These are phyloP conservation scores for Gobio occitaniae DNA, from an alignment of 2,797 vertebrate genomes.

Conservation along the genomic window DNA sequence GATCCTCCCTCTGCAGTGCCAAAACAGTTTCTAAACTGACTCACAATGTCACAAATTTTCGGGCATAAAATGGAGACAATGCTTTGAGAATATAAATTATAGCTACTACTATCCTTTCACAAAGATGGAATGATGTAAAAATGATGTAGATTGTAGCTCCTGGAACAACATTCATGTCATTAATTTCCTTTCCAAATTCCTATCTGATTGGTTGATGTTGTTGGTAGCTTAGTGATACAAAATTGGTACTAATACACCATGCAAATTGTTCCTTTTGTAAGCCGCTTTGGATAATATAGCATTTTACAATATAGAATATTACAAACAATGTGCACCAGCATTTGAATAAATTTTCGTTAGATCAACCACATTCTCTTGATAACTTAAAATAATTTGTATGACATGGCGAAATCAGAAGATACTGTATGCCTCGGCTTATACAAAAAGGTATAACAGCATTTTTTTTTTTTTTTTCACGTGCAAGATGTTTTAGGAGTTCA, in stretches of 20 bases:
- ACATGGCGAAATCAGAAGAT: no score
- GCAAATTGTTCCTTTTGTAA: background rate
- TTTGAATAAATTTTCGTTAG: background rate
- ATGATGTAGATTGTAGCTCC: background rate
- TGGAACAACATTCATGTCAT: background rate
- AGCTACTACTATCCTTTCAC: background rate
- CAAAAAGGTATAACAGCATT: background rate
- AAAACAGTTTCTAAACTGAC: slow-evolving; percentile 15
- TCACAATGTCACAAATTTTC: background rate
- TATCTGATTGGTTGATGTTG: background rate
- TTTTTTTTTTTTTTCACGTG: background rate
- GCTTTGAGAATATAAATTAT: background rate
- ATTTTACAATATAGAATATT: background rate
- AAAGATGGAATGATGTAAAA: background rate
- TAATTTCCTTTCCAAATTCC: background rate
- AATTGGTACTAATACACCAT: background rate
- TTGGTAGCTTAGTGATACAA: background rate
- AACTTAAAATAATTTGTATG: background rate
- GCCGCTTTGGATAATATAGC: background rate
- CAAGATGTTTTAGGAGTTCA: background rate
- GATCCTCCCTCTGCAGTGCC: slow-evolving; percentile 24
- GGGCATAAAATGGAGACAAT: background rate
- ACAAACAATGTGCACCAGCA: background rate
- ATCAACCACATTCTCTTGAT: background rate
- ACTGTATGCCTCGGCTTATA: background rate